These are phyloP conservation scores for Neotoma lepida DNA, from an alignment of 2,113 vertebrate species.

Conservation along the genomic window DNA sequence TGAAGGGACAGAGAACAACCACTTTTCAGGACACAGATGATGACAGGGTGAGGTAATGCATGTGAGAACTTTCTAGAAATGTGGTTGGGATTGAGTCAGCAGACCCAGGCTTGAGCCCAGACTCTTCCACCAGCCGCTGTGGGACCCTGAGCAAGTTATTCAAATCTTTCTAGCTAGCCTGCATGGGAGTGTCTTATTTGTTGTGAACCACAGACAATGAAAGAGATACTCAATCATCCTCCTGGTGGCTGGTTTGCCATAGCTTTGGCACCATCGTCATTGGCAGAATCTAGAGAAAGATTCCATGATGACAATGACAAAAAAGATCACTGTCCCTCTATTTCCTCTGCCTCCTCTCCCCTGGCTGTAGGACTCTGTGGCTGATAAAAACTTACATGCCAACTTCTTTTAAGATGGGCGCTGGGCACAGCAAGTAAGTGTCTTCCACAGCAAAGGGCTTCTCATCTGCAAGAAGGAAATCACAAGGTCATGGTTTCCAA, in stretches of 20 bases:
- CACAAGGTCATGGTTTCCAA: not conserved
- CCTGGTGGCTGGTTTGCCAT: not conserved
- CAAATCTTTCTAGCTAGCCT: not conserved
- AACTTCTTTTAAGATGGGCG: conserved; percentile 94
- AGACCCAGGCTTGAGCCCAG: conserved; percentile 1
- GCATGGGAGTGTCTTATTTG: not conserved
- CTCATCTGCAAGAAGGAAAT: conserved; percentile 87
- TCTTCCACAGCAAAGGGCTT: conserved; percentile 96
- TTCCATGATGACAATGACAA: not conserved
- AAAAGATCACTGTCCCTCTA: not conserved
- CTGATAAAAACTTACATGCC: conserved; percentile 91
- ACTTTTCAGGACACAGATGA: not conserved
- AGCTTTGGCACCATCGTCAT: not conserved
- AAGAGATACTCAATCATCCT: not conserved
- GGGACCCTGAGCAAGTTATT: not conserved
- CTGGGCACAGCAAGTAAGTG: conserved; percentile 96
- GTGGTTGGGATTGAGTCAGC: conserved; percentile 36
- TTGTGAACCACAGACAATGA: not conserved
- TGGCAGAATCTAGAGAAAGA: not conserved
- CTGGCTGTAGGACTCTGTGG: not conserved
- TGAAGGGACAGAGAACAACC: not conserved
- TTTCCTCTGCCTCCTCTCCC: not conserved
- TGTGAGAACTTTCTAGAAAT: conserved; percentile 50
- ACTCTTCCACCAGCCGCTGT: not conserved
- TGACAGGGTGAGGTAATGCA: not conserved